Base-by-base conservation (phyloP, 53 echinoderm and acorn worm genomes). In the Stichopus horrens region DNA sequence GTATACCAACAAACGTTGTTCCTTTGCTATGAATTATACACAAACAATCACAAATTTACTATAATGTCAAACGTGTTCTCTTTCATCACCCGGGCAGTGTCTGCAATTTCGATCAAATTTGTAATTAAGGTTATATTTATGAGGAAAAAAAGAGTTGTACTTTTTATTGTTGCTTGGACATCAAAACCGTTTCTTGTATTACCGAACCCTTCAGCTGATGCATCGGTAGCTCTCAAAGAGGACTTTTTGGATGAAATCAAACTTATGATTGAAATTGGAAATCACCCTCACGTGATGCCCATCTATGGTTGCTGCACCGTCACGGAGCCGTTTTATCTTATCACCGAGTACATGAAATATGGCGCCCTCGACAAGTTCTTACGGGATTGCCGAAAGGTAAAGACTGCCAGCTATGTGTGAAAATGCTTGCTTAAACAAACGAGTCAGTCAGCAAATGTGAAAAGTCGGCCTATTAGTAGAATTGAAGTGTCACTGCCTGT, bases 311-410 rank as follows among this genome's bases (percentile, higher is more conserved):
- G 96, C 57, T 96, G 96, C 73, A 94, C 94, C 8, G 10, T 85
- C 23, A 88, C 90, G 1, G 94, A 96, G 58, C 96, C 96, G 0
- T 92, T 86, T 79, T 96, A 94, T 79, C 93, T 96, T 53, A 86
- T 96, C 80, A 94, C 94, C 5, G 96, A 96, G 81, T 96, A 74
- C 88, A 96, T 96, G 96, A 90, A 93, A 86, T 94, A 96, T 67
- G 96, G 96, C 0, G 96, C 94, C 52, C 94, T 96, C 20, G 89
- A 93, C 5, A 91, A 91, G 60, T 96, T 96, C 76, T 86, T 96
- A 0, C 89, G 81, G 86, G 88, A 86, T 86, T 94, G 93, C 76
- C 74, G 92, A 90, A 90, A 90, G 75, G 95, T 95, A 77, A 74
- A 53, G 53, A 23, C 9, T 77, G 14, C 63, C 7, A 63, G 37